Base-by-base conservation (phyloP, 2,797 vertebrate species). In the Anas bernieri region DNA sequence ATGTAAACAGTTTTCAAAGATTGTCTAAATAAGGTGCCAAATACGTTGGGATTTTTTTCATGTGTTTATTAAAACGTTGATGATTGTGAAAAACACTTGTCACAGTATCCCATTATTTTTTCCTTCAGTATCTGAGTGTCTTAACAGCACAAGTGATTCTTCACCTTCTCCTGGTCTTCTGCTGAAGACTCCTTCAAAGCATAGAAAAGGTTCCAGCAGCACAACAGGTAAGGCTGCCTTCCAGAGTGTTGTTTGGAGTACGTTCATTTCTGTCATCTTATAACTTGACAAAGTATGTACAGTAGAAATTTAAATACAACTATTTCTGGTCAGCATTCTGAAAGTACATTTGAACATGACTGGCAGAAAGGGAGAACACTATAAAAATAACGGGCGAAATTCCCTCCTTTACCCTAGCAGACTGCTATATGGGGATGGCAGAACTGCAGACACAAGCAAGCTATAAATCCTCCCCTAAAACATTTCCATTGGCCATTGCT, bases 161-260 rank as follows among this genome's bases (percentile, higher is more conserved):
- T 59, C 56, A 41, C 12, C 41, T 79, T 83, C 83, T 37, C 10
- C 81, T 82, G 61, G 4, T 37, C 35, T 43, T 66, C 33, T 17
- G 6, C 56, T 56, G n/a, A 80, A 74, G n/a, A 35, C n/a, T 61
- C 11, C 23, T 68, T 80, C 77, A 48, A 17, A 69, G 58, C 17
- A 75, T 54, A 59, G 9, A 8, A 67, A 91, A 70, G n/a, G 5
- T 80, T 63, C 81, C 72, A 88, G 70, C 17, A 80, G 37, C 58
- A 58, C 26, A 84, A 35, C 64, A 96, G 96, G 96, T 97, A 96
- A 85, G 88, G 10, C 20, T 74, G 31, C 28, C 35, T 86, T 81
- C 61, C 28, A 61, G 35, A 79, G 39, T 33, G 22, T 39, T 25
- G 20, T 45, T 67, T 88, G 56, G 26, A 75, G 37, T 30, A 88